Base-by-base conservation (phyloP, 2,113 vertebrate genomes). In the Alligator sinensis region DNA sequence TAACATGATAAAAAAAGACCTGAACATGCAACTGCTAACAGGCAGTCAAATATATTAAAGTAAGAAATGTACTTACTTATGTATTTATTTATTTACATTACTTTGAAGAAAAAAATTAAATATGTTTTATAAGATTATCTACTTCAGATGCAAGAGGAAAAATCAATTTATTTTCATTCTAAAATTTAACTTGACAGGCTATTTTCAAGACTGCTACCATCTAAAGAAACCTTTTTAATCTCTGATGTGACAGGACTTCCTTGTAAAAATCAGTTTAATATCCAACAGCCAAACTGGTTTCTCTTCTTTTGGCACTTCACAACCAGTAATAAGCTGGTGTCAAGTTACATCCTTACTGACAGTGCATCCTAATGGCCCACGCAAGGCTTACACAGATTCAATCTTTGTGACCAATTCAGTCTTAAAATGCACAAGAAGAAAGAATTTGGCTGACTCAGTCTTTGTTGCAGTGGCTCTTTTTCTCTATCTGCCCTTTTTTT, bases 401-500 rank as follows among this genome's bases (percentile, higher is more conserved):
- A 15, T 61, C 78, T 5, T 11, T 54, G 11, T 57, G 24, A 64
- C 76, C 76, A 85, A 74, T 77, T 94, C 62, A 38, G 15, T 30
- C 68, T 81, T 66, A 88, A 22, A 62, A 27, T 17, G 27, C 81
- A 77, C 34, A 77, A 5, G 10, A 38, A 87, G 72, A 38, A 68
- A 81, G 57, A 0, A 66, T 66, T 68, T n/a, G 64, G n/a, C n/a
- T 54, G 54, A 59, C 63, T 76, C 68, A 22, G 18, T 59, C 62
- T 82, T n/a, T 54, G 34, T 13, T 30, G 18, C 0, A 0, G 19
- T 28, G 59, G 4, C 4, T 87, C 78, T 59, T 10, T 64, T 91
- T 57, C 63, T 80, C 1, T 0, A 11, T 76, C 24, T 78, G 21
- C 4, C 72, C n/a, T n/a, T n/a, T n/a, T n/a, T 25, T 2, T 15